A percentile compares a stretch with the other conserved stretches of the same genome.
Evolutionary conservation across 2,113 vertebrate species (phyloP).

Genomic region (Falco punctatus): DNA sequence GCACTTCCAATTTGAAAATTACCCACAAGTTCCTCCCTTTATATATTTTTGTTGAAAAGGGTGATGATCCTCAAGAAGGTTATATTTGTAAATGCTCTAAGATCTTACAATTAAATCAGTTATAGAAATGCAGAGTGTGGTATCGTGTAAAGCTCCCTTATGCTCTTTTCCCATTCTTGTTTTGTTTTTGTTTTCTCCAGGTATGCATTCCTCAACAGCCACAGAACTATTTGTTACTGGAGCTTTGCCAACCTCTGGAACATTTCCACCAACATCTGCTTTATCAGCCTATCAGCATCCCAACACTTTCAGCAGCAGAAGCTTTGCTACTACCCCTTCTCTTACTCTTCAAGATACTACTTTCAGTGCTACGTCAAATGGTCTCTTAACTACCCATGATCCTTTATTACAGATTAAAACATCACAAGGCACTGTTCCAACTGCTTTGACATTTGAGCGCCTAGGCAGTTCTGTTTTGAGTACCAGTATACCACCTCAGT

Average conservation of each 20-base stretch:
- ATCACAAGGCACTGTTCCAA: slow-evolving; percentile 86
- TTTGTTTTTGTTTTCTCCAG: slow-evolving; percentile 70
- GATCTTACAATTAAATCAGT: not conserved
- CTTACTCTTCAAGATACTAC: slow-evolving; percentile 89
- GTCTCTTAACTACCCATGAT: slow-evolving; percentile 89
- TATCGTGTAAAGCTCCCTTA: slow-evolving; percentile 8
- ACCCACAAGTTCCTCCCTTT: not conserved
- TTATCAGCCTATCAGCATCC: slow-evolving; percentile 92
- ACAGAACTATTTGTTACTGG: slow-evolving; percentile 94
- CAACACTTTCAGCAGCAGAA: slow-evolving; percentile 89
- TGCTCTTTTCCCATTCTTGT: slow-evolving; percentile 70
- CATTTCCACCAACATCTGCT: slow-evolving; percentile 88
- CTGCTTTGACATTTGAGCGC: slow-evolving; percentile 90
- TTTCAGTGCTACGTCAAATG: slow-evolving; percentile 91
- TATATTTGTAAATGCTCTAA: not conserved
- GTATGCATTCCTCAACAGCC: slow-evolving; percentile 89
- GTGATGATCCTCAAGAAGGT: not conserved
- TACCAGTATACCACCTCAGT: slow-evolving; percentile 89
- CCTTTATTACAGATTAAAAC: slow-evolving; percentile 92
- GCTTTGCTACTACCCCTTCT: slow-evolving; percentile 87
- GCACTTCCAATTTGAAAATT: not conserved
- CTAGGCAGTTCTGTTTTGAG: slow-evolving; percentile 85
- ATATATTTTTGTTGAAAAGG: not conserved
- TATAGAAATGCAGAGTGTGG: not conserved
- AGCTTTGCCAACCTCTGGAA: slow-evolving; percentile 90